Base-by-base conservation (phyloP, 1,140 invertebrate species). In the Pseudomyrmex gracilis region DNA sequence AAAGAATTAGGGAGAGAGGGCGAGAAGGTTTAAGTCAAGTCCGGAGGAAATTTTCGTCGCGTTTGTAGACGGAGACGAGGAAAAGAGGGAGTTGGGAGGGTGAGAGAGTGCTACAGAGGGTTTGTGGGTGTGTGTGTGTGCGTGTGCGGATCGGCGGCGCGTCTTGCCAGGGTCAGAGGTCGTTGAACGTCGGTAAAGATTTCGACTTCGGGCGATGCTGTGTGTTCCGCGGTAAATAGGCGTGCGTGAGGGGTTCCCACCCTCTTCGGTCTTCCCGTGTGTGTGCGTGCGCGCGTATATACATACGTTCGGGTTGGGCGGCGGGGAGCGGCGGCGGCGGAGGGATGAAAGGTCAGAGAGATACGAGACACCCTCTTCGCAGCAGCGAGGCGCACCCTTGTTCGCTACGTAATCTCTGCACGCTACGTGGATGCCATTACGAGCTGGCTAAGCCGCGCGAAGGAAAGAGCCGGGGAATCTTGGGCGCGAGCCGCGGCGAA, bases 101-200 rank as follows among this genome's bases (percentile, higher is more conserved):
- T 55, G 60, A 53, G 60, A 53, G 45, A 22, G 45, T 20, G 5
- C 24, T 7, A 57, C 34, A 15, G 15, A 43, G 71, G n/a, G 45
- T 34, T 34, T 34, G 34, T 24, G n/a, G n/a, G 24, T 34, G 34
- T 34, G 34, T 34, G 34, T 34, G 34, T 34, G 43, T 10, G 57
- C 0, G 49, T 61, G 60, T 17, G 55, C 7, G 78, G 61, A 84
- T 77, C 22, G 85, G 55, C 34, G 45, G 34, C 82, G 83, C 63
- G 66, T 77, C 83, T 88, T 88, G 76, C 86, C 90, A 85, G 90
- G 93, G 91, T 92, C 92, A 92, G 90, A 91, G 93, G 92, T 93
- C 93, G 91, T 90, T 93, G 93, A 93, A 93, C 93, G 93, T 85
- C 87, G 87, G 86, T 91, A 92, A 93, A 93, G 93, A 93, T 93